Conservation (phyloP, 2,797 vertebrate genomes). For the Capromys pilorides region DNA sequence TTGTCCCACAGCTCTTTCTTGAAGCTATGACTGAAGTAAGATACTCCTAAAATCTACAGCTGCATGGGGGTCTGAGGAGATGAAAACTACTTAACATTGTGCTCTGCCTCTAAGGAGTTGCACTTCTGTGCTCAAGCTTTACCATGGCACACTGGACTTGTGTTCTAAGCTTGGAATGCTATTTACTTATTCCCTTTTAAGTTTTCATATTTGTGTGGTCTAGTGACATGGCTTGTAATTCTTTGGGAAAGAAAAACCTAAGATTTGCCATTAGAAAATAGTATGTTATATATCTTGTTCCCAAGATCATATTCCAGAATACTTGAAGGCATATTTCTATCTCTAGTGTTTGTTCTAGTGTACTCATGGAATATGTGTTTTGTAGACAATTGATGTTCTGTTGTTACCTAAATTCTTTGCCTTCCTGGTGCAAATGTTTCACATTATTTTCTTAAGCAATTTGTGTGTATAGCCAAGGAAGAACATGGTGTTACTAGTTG, state of each 20-base stretch:
- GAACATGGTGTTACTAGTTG: neutral
- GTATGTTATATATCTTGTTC: neutral
- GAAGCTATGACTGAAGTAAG: neutral
- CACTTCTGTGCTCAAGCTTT: neutral
- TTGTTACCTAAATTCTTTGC: neutral
- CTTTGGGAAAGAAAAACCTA: neutral
- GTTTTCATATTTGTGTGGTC: neutral
- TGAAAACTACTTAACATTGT: neutral
- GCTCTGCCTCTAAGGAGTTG: neutral
- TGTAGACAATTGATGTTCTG: too few relatives aligned
- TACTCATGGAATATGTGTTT: neutral
- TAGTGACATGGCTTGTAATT: neutral
- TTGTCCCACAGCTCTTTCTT: constrained; percentile 7
- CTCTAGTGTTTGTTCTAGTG: neutral
- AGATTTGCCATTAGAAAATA: neutral
- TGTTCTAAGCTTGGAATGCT: neutral
- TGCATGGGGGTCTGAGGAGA: too few relatives aligned
- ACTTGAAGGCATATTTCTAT: neutral
- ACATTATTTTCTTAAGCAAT: neutral
- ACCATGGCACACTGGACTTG: neutral
- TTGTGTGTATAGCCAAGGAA: neutral
- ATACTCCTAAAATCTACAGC: neutral
- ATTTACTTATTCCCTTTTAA: neutral
- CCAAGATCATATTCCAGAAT: neutral
- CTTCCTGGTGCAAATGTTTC: neutral